These are phyloP conservation scores for Neoascia interrupta DNA, from an alignment of 2,888 invertebrate species.

Conservation along the genomic window DNA sequence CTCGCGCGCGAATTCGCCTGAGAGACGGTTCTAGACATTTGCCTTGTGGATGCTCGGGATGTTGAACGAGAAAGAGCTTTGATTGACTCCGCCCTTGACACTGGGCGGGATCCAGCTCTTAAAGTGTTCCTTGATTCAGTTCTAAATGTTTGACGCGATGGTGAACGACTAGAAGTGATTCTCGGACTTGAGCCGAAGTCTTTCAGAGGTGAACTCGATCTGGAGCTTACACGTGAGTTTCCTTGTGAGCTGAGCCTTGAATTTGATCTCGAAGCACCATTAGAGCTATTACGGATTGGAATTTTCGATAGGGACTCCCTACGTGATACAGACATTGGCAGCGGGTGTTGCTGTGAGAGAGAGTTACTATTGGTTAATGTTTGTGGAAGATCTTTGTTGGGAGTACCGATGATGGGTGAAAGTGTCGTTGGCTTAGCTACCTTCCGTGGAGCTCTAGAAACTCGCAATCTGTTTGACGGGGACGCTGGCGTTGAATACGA, in stretches of 20 bases:
- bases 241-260: conserved; percentile 67
- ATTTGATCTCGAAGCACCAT: conserved; percentile 67
- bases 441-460: conserved; percentile 72
- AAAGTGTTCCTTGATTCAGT: conserved; percentile 71
- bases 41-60: conserved; percentile 71
- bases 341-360: too few relatives aligned
- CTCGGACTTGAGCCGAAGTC: conserved; percentile 71
- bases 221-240: conserved; percentile 72
- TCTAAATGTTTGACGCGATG: conserved; percentile 71
- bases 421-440: conserved; percentile 77
- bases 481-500: conserved; percentile 47
- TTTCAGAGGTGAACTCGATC: conserved; percentile 72
- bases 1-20: conserved; percentile 70
- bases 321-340: conserved; percentile 72
- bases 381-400: conserved; percentile 76
- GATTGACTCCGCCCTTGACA: conserved; percentile 71
- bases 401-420: conserved; percentile 79
- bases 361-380: conserved; percentile 47
- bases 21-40: conserved; percentile 56
- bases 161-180: conserved; percentile 73
- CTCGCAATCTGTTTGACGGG: conserved; percentile 48
- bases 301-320: conserved; percentile 77
- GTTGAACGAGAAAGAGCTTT: conserved; percentile 72
- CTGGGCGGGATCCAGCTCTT: conserved; percentile 71
- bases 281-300: conserved; percentile 73